phyloP scores from a whole-genome alignment of 2,888 invertebrate species.

The Resseliella maxima region DNA sequence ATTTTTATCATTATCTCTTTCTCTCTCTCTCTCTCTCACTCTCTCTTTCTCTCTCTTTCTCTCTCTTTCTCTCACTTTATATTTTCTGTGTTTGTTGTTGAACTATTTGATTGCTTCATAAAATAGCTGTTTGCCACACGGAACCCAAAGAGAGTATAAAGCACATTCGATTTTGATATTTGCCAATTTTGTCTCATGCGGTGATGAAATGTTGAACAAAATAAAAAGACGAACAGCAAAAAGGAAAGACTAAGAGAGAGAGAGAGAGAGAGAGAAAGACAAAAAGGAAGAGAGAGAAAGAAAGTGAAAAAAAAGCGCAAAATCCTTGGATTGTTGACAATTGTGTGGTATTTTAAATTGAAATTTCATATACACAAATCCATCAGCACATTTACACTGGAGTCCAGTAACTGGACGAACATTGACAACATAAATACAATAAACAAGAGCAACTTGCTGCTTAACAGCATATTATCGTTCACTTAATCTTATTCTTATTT shows the following conservation, averaged over 20 bases:
- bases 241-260: neutral
- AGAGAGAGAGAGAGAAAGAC: neutral
- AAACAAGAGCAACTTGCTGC: too few relatives aligned
- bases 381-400: neutral
- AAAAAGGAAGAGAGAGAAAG: neutral
- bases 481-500: too few relatives aligned
- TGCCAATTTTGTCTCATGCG: neutral
- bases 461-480: too few relatives aligned
- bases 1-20: neutral
- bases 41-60: neutral
- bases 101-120: constrained; percentile 42
- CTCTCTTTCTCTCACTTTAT: neutral
- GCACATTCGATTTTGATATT: neutral
- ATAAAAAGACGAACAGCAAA: neutral
- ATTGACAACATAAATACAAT: neutral
- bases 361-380: neutral
- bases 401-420: neutral
- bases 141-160: neutral
- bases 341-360: constrained; percentile 28
- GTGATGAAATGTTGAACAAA: neutral
- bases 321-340: constrained; percentile 47
- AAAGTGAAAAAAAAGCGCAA: neutral
- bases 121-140: neutral
- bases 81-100: neutral
- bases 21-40: neutral